phyloP scores from a whole-genome alignment of 2,113 vertebrate genomes.

The Corythoichthys haematopterus region DNA sequence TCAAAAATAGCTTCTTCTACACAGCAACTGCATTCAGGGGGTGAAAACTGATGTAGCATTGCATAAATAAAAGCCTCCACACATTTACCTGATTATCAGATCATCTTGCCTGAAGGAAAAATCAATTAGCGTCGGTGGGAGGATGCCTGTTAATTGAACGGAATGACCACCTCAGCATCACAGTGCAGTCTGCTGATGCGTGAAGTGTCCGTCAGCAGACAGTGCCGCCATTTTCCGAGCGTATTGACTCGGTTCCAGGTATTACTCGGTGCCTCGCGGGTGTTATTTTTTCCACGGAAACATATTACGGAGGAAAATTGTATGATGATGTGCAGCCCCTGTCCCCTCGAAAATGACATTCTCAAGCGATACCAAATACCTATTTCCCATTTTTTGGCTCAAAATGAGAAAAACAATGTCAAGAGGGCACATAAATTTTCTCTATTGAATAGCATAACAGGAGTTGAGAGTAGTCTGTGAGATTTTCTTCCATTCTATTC shows the following conservation, averaged over 20 bases:
- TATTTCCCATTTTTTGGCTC: neutral
- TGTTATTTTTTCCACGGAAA: slow-evolving; percentile 45
- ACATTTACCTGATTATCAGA: slow-evolving; percentile 36
- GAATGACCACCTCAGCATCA: slow-evolving; percentile 26
- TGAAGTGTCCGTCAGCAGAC: neutral
- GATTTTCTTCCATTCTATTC: neutral
- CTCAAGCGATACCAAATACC: neutral
- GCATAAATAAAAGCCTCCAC: slow-evolving; percentile 30
- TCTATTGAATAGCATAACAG: neutral
- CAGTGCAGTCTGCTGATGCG: slow-evolving; percentile 7
- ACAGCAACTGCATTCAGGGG: too few species aligned
- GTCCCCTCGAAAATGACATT: slow-evolving; percentile 3
- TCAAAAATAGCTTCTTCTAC: too few species aligned
- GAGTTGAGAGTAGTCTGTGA: neutral
- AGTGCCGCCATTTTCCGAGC: neutral
- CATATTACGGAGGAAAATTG: slow-evolving; percentile 22
- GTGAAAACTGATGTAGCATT: too few species aligned
- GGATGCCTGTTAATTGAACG: slow-evolving; percentile 48
- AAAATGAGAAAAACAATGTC: neutral
- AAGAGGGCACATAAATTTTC: neutral
- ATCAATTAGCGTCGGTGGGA: slow-evolving; percentile 37
- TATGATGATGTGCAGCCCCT: slow-evolving; percentile 1
- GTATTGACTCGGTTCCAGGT: slow-evolving; percentile 35
- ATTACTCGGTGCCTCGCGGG: slow-evolving; percentile 24
- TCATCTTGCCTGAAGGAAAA: slow-evolving; percentile 20